A percentile compares a stretch with the other conserved stretches of the same genome.
phyloP scores from a whole-genome alignment of 2,113 vertebrate genomes.

The Platycercus adscitus region DNA sequence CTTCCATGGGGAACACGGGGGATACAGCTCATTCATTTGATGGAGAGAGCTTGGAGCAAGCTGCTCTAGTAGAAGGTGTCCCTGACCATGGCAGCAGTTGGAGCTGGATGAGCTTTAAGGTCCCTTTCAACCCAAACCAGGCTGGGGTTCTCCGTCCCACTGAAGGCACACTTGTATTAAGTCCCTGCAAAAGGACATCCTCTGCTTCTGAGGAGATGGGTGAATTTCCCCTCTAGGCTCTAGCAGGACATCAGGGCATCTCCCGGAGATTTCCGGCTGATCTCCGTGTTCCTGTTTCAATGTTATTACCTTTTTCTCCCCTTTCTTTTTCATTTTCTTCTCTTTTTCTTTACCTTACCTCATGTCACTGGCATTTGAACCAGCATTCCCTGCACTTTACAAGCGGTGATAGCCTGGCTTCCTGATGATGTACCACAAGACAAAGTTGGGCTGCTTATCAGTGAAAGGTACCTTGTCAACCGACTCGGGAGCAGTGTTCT shows the following conservation, averaged over 20 bases:
- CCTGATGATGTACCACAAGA: slow-evolving; percentile 12
- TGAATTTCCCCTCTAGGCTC: slow-evolving; percentile 27
- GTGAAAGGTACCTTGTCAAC: slow-evolving; percentile 58
- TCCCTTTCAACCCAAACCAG: neutral
- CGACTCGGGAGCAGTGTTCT: neutral
- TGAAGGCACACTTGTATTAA: neutral
- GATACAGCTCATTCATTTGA: neutral
- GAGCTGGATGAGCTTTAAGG: neutral
- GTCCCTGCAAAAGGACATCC: neutral
- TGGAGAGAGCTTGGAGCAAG: neutral
- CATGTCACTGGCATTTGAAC: slow-evolving; percentile 28
- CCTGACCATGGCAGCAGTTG: neutral
- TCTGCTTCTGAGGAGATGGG: rapidly evolving
- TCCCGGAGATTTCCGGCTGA: slow-evolving; percentile 29
- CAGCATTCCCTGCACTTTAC: slow-evolving; percentile 33
- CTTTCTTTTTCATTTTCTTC: neutral
- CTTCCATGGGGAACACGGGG: neutral
- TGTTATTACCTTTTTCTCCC: neutral
- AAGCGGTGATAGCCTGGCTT: slow-evolving; percentile 31
- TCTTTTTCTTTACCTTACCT: neutral
- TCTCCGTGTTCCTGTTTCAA: slow-evolving; percentile 16
- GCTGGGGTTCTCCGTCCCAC: neutral
- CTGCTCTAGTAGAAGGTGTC: neutral
- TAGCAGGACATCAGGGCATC: neutral
- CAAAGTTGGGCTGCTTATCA: slow-evolving; percentile 56